Base-by-base conservation (phyloP, 2,888 invertebrate species). In the Lycophotia porphyrea region DNA sequence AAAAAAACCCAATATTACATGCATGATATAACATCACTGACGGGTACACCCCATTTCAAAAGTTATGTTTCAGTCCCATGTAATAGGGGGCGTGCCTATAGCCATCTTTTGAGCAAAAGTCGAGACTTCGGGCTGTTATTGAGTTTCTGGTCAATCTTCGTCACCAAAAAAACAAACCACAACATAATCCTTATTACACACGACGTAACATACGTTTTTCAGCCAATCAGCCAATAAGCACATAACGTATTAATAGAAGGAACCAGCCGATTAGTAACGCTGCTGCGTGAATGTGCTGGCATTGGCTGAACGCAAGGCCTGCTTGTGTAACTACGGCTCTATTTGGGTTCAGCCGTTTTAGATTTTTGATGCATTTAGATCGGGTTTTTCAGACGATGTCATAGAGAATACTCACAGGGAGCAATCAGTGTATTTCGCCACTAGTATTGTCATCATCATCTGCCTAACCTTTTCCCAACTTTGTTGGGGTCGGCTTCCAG, bases 271-370 rank as follows among this genome's bases (percentile, higher is more conserved):
- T 90, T 89, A 89, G 88, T 84, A 79, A 88, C 88, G 81, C 82
- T 78, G 71, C 75, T 74, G 73, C 85, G 86, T 80, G 78, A 85
- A 81, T 86, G 80, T 78, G 72, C 78, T 88, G 91, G 87, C 90
- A 91, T 91, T 92, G 89, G 80, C 73, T 76, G 73, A 88, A 88
- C 87, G 85, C 90, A 88, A 91, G 86, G 89, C 82, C 79, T 55
- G 63, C 84, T 90, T 88, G 86, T 76, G 88, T 83, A 89, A 91
- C 75, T 66, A 27, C 47, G 66, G 36, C 68, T 76, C 76, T 80
- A 52, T 74, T 79, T 60, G 79, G 80, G 83, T 81, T 81, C 76
- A 0, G 11, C 75, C 0, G 15, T 44, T 15, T 31, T 24, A 21
- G 8, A 1, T 13, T 39, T 60, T 72, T 31, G 8, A 3, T 18